phyloP scores from a whole-genome alignment of 1,140 invertebrate species.

The Drosophila pectinifera region DNA sequence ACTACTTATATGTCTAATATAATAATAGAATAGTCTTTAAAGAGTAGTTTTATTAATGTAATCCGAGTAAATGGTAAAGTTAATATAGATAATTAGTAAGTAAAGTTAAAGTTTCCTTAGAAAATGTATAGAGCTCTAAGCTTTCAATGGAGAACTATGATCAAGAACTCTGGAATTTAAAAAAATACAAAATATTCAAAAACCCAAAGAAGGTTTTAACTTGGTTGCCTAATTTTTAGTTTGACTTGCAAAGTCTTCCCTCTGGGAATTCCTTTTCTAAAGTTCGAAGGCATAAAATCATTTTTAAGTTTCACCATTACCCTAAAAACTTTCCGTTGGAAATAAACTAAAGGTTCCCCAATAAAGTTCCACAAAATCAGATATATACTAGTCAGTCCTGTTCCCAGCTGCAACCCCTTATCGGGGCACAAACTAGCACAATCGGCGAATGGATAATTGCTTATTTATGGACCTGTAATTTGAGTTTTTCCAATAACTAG shows the following conservation, averaged over 20 bases:
- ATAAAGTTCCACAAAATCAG: slow-evolving; percentile 11
- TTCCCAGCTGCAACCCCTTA: slow-evolving; percentile 6
- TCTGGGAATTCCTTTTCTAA: background rate
- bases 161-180: too few relatives aligned
- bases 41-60: too few relatives aligned
- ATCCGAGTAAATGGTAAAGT: too few relatives aligned
- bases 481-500: slow-evolving; percentile 26
- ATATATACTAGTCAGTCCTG: slow-evolving; percentile 3
- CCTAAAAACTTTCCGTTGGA: slow-evolving; percentile 10
- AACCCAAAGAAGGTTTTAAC: too few relatives aligned
- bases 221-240: too few relatives aligned
- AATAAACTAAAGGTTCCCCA: slow-evolving; percentile 2
- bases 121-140: too few relatives aligned
- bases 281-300: background rate
- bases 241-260: background rate
- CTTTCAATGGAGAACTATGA: too few relatives aligned
- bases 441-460: slow-evolving; percentile 32
- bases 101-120: too few relatives aligned
- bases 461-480: slow-evolving; percentile 50
- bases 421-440: slow-evolving; percentile 9
- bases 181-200: too few relatives aligned
- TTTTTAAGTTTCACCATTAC: background rate
- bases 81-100: too few relatives aligned
- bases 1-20: too few relatives aligned
- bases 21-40: too few relatives aligned